Conservation (phyloP, 1,140 invertebrate genomes). For the Drosophila sp. region DNA sequence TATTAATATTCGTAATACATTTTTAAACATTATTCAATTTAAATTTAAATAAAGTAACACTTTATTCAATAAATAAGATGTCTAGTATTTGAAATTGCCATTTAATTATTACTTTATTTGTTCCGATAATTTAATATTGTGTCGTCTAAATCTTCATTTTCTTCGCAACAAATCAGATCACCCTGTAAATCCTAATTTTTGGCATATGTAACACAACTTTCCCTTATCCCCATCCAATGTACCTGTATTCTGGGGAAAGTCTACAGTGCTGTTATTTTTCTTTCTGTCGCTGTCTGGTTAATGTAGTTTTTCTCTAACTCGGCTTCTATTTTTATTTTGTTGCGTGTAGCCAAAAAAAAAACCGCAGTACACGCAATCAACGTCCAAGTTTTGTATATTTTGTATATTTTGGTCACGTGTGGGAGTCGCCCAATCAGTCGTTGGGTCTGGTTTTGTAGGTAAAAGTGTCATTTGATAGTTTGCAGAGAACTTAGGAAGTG, state of each 20-base stretch:
- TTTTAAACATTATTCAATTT: too few relatives aligned
- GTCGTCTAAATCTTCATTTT: not conserved
- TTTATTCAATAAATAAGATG: too few relatives aligned
- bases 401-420: conserved; percentile 74
- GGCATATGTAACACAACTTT: conserved; percentile 31
- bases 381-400: conserved; percentile 70
- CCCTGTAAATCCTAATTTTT: conserved; percentile 24
- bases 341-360: conserved; percentile 51
- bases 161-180: not conserved
- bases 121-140: not conserved
- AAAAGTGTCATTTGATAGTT: conserved; percentile 71
- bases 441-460: conserved; percentile 39
- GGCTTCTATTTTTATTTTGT: conserved; percentile 6
- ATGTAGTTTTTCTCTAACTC: conserved; percentile 29
- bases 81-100: too few relatives aligned
- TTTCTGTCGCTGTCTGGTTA: conserved; percentile 9
- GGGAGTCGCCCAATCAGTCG: conserved; percentile 4
- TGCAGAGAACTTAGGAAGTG: conserved; percentile 35
- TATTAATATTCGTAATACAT: too few relatives aligned
- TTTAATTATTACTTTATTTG: not conserved
- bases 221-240: conserved; percentile 7
- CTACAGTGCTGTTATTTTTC: not conserved
- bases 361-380: conserved; percentile 68
- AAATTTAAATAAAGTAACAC: too few relatives aligned
- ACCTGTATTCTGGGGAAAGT: conserved; percentile 7